Percentiles rank a stretch among this genome's conserved stretches.
These are phyloP conservation scores for Glomeris maerens DNA, from an alignment of 1,140 invertebrate species.

Conservation along the genomic window DNA sequence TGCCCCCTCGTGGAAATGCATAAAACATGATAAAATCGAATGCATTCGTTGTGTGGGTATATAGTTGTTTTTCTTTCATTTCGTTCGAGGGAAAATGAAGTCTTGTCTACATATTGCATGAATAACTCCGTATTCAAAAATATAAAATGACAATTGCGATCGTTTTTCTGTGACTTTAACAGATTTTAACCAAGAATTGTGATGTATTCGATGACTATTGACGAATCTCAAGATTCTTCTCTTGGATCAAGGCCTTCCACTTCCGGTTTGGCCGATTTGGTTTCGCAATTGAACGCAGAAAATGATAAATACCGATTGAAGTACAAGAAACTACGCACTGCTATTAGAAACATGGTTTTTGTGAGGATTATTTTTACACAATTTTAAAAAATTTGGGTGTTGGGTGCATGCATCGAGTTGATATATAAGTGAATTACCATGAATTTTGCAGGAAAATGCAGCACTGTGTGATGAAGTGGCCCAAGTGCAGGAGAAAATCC, in stretches of 20 bases:
- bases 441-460: slow-evolving; percentile 51
- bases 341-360: background rate
- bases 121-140: too few relatives aligned
- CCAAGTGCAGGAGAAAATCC: slow-evolving; percentile 55
- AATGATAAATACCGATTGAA: background rate
- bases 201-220: background rate
- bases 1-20: too few relatives aligned
- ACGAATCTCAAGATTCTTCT: background rate
- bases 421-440: background rate
- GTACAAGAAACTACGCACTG: background rate
- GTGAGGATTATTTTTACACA: background rate
- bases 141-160: background rate
- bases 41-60: too few relatives aligned
- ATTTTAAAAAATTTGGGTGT: background rate
- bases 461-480: slow-evolving; percentile 65
- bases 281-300: background rate
- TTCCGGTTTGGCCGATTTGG: background rate
- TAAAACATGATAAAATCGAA: too few relatives aligned
- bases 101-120: too few relatives aligned
- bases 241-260: background rate
- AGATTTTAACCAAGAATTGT: background rate
- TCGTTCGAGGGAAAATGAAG: too few relatives aligned
- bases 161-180: background rate
- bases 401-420: background rate
- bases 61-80: too few relatives aligned